Base-by-base conservation (phyloP, 2,797 vertebrate genomes). In the Hyperoplus immaculatus region DNA sequence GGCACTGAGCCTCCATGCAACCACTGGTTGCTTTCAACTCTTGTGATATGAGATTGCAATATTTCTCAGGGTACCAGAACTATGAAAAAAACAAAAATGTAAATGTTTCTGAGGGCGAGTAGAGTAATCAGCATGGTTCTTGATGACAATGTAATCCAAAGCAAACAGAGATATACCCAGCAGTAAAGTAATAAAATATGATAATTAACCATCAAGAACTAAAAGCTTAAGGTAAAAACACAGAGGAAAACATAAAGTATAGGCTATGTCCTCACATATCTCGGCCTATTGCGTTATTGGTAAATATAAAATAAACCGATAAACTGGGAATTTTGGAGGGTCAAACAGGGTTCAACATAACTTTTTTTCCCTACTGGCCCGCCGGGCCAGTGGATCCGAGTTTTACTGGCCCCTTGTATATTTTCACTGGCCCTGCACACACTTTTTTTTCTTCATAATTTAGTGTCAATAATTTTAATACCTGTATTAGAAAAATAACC, bases 101-200 rank as follows among this genome's bases (percentile, higher is more conserved):
- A 16, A 67, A 61, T 54, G 13, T 65, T 18, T 62, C 4, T n/a
- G 29, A 21, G 38, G 54, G 38, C 12, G 63, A 53, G 43, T 14
- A n/a, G 63, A 53, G 43, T 15, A n/a, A 49, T 45, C 39, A 43
- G 15, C 54, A n/a, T 43, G 3, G 6, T 7, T 18, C 53, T 36
- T 43, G 38, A 53, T 77, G 55, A 69, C 0, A 38, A 5, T 6
- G 29, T 49, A 43, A 80, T 53, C 14, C 11, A 70, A 57, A 55
- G 53, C 51, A 73, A 78, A 83, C 59, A 60, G 42, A 14, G 15
- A 61, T 3, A 55, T 3, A 11, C 6, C 38, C 65, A 66, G 63
- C 29, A 47, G 45, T 45, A 68, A 66, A 59, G 10, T 0, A 21
- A 21, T 10, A n/a, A 0, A 47, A 16, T 49, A 50, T 7, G 6